Conservation (phyloP, 2,113 vertebrate genomes). For the Cyanoderma ruficeps region DNA sequence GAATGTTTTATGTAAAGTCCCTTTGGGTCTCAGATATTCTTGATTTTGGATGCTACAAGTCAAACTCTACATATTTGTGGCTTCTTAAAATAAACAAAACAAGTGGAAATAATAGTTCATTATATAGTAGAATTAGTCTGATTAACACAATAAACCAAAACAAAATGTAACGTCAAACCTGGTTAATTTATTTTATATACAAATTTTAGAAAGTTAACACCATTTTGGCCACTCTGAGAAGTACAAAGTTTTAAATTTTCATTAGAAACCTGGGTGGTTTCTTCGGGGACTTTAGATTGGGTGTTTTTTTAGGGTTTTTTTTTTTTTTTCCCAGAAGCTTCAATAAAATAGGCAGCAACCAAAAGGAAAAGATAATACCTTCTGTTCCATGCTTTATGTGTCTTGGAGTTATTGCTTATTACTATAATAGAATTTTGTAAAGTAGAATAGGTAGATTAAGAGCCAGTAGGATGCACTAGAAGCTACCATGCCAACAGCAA, state of each 20-base stretch:
- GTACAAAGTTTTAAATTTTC: neutral
- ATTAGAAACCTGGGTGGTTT: neutral
- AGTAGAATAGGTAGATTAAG: constrained; percentile 58
- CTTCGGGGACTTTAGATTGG: neutral
- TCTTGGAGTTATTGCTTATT: constrained; percentile 43
- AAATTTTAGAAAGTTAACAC: neutral
- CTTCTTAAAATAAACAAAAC: neutral
- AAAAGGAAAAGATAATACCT: neutral
- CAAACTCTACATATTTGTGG: neutral
- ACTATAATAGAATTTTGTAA: constrained; percentile 58
- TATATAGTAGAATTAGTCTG: neutral
- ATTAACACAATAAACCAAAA: neutral
- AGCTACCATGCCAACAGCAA: constrained; percentile 45
- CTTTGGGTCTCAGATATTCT: neutral
- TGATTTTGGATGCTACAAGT: neutral
- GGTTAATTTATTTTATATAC: neutral
- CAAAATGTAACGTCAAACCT: neutral
- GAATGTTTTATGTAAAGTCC: neutral
- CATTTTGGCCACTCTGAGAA: neutral
- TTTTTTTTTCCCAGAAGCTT: neutral
- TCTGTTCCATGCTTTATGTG: neutral
- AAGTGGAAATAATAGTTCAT: neutral
- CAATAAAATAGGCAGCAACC: neutral
- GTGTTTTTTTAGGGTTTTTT: too few species aligned
- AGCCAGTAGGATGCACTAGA: constrained; percentile 42